Conservation (phyloP, 2,797 vertebrate genomes). For the Chrysocyon brachyurus region DNA sequence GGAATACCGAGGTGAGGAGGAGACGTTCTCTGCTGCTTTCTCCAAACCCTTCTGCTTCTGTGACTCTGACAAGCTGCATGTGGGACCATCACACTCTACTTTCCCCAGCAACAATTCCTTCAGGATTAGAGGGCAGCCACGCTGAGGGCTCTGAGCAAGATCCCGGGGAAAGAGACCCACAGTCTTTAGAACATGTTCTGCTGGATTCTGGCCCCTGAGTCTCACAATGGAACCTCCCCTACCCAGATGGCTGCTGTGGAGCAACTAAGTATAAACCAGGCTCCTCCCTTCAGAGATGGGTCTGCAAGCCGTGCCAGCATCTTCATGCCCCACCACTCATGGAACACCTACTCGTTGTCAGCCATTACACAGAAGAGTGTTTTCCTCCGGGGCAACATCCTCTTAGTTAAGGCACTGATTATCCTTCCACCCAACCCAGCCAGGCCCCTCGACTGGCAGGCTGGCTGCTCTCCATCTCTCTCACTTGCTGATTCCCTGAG, state of each 20-base stretch:
- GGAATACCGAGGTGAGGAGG: neutral
- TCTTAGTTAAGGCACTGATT: neutral
- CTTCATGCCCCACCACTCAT: neutral
- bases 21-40: neutral
- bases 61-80: neutral
- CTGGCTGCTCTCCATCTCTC: neutral
- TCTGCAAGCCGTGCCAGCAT: neutral
- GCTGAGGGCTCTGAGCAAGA: neutral
- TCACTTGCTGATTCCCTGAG: slow-evolving; percentile 61
- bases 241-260: neutral
- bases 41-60: neutral
- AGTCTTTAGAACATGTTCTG: neutral
- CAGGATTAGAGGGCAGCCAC: neutral
- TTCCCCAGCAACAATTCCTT: neutral
- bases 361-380: neutral
- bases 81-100: neutral
- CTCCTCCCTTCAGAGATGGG: neutral
- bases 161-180: neutral
- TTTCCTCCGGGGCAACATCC: neutral
- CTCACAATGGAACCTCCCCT: neutral
- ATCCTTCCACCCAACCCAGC: neutral
- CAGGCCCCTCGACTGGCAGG: neutral
- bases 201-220: neutral
- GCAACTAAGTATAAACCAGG: neutral
- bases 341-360: neutral